phyloP scores from a whole-genome alignment of 2,797 vertebrate genomes.

The Corythornis leucogaster region DNA sequence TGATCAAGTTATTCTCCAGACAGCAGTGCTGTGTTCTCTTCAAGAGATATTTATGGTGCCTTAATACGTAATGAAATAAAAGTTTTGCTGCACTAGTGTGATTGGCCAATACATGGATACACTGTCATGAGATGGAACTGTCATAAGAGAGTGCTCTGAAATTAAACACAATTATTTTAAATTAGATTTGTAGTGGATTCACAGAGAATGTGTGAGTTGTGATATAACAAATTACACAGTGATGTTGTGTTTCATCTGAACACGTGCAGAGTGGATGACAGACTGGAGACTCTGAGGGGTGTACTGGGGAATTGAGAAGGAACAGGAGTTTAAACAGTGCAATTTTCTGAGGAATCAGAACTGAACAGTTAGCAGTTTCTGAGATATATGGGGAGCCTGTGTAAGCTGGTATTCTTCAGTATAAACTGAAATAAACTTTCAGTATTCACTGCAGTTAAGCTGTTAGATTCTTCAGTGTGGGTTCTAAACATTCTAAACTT shows the following conservation, averaged over 20 bases:
- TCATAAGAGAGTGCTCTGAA: neutral
- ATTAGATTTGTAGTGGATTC: neutral
- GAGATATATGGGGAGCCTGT: neutral
- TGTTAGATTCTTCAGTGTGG: neutral
- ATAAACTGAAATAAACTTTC: neutral
- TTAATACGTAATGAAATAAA: neutral
- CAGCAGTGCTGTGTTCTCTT: neutral
- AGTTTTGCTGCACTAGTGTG: neutral
- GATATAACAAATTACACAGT: neutral
- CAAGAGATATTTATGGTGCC: neutral
- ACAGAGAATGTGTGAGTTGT: neutral
- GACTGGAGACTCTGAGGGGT: neutral
- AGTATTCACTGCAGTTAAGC: neutral
- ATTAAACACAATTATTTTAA: conserved; percentile 13
- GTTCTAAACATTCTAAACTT: neutral
- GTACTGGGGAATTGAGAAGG: neutral
- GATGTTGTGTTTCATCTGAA: neutral
- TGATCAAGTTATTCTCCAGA: neutral
- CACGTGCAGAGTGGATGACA: neutral
- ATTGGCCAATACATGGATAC: neutral
- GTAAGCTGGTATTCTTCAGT: neutral
- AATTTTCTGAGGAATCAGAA: neutral
- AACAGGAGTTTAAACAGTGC: neutral
- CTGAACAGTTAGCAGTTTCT: neutral
- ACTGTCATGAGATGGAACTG: neutral